phyloP scores from a whole-genome alignment of 2,888 invertebrate genomes.

The Suillia variegata region DNA sequence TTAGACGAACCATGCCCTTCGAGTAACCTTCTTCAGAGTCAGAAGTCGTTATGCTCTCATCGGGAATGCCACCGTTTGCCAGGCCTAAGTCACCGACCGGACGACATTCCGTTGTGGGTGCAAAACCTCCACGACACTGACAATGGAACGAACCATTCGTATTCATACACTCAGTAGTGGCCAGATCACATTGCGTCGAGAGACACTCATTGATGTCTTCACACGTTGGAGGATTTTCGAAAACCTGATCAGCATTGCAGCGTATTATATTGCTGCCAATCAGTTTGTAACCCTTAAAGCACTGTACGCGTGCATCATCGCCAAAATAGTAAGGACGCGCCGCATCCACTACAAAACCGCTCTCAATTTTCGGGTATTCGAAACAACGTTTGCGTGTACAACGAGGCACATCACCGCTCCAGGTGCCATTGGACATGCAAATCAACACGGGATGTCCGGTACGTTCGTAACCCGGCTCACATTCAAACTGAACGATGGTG shows the following conservation, averaged over 20 bases:
- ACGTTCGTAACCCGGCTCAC: conserved; percentile 87
- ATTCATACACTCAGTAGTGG: conserved; percentile 89
- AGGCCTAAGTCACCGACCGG: conserved; percentile 86
- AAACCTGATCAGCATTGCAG: conserved; percentile 83
- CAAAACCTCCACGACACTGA: conserved; percentile 82
- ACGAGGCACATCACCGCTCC: conserved; percentile 89
- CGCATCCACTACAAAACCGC: conserved; percentile 84
- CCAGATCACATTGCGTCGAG: conserved; percentile 86
- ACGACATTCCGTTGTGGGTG: conserved; percentile 85
- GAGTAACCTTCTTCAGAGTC: conserved; percentile 80
- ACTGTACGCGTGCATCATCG: conserved; percentile 90
- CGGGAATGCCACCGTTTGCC: conserved; percentile 84
- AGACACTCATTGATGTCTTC: conserved; percentile 92
- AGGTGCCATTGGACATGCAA: conserved; percentile 95
- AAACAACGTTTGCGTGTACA: conserved; percentile 71
- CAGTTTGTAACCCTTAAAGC: conserved; percentile 87
- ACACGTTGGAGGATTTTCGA: conserved; percentile 83
- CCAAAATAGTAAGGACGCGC: conserved; percentile 79
- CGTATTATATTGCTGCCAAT: conserved; percentile 82
- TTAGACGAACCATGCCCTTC: conserved; percentile 82
- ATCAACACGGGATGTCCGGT: conserved; percentile 87
- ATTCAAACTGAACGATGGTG: conserved; percentile 89
- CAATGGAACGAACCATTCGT: conserved; percentile 88
- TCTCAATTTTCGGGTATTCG: conserved; percentile 79
- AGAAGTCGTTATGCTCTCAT: conserved; percentile 86